Evolutionary conservation across 2,113 vertebrate species (phyloP).

Genomic region (Sceloporus undulatus): DNA sequence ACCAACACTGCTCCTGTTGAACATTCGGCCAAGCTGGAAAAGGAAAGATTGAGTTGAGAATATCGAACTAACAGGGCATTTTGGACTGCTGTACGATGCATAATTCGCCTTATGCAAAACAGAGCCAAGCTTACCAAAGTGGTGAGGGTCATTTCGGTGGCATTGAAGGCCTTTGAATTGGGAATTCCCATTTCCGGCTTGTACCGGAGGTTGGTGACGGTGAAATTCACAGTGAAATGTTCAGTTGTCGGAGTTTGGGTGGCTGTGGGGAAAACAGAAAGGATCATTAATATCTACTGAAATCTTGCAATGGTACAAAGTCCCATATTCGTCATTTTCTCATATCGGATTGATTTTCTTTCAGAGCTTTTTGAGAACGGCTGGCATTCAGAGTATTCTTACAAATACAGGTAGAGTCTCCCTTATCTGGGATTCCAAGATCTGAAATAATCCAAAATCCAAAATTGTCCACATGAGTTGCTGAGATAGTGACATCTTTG

Average conservation of each 20-base stretch:
- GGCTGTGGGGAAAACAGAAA: too few species aligned
- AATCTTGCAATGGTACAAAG: not conserved
- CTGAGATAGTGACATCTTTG: too few species aligned
- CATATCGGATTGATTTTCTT: too few species aligned
- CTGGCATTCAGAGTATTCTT: too few species aligned
- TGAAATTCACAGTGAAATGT: conserved; percentile 68
- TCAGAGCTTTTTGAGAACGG: too few species aligned
- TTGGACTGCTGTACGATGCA: too few species aligned
- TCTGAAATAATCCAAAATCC: too few species aligned
- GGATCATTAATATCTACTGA: not conserved
- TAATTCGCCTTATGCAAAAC: too few species aligned
- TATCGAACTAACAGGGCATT: not conserved
- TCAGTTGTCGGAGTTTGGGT: not conserved
- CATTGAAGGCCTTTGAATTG: conserved; percentile 45
- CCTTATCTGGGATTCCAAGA: too few species aligned
- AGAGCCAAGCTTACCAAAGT: conserved; percentile 46
- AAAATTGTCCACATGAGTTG: too few species aligned
- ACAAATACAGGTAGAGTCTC: too few species aligned
- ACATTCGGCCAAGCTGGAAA: conserved; percentile 12
- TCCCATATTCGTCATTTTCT: too few species aligned
- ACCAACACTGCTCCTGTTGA: conserved; percentile 39
- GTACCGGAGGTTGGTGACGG: conserved; percentile 50
- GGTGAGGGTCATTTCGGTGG: conserved; percentile 47
- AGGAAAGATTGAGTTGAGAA: not conserved
- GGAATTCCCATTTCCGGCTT: conserved; percentile 25